Conservation (phyloP, 2,797 vertebrate species). For the Eulemur coronatus region DNA sequence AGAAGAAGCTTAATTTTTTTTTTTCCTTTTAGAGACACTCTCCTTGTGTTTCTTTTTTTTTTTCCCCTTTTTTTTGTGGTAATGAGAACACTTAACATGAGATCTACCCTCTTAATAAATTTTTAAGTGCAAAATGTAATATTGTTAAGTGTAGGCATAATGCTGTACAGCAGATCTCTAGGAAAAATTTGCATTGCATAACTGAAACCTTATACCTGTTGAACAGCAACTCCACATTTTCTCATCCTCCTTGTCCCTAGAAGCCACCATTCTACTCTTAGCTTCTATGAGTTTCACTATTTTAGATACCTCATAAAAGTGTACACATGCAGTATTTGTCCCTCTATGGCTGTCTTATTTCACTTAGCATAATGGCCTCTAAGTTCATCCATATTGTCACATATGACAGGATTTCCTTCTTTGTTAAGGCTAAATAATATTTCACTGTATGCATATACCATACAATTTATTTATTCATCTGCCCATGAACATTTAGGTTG, state of each 20-base stretch:
- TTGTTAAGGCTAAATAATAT: neutral
- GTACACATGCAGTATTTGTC: neutral
- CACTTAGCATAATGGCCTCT: neutral
- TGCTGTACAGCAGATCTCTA: neutral
- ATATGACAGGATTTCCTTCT: neutral
- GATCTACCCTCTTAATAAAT: neutral
- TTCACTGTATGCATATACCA: neutral
- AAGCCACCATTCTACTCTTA: neutral
- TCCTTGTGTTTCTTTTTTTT: neutral
- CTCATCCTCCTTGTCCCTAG: too few relatives aligned
- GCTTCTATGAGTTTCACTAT: neutral
- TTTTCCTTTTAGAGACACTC: neutral
- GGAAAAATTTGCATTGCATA: neutral
- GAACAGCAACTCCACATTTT: neutral
- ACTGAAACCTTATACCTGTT: neutral
- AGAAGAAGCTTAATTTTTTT: neutral
- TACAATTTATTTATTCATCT: neutral
- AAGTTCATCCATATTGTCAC: neutral
- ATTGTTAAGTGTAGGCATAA: neutral
- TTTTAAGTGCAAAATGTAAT: neutral
- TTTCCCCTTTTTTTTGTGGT: neutral
- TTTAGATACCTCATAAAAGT: neutral
- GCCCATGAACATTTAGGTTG: neutral
- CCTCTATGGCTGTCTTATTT: neutral
- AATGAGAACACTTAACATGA: neutral